Evolutionary conservation across 2,113 vertebrate genomes (phyloP).

Genomic region (Burhinus bistriatus): DNA sequence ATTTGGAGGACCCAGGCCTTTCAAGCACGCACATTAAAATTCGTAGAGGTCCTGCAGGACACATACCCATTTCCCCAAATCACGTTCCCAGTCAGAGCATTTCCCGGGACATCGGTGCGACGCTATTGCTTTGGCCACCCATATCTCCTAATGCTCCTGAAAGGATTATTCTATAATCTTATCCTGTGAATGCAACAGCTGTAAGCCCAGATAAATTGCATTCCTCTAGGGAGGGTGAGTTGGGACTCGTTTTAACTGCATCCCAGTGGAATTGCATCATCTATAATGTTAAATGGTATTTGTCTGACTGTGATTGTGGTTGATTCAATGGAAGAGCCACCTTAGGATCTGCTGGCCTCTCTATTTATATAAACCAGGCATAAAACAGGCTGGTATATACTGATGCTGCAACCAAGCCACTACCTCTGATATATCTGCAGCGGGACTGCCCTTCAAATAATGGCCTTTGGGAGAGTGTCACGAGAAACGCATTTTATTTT

Average conservation of each 20-base stretch:
- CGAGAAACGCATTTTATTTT: neutral
- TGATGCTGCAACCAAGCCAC: neutral
- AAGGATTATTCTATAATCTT: slow-evolving; percentile 62
- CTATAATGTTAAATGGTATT: neutral
- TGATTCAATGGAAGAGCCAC: neutral
- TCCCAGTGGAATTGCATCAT: neutral
- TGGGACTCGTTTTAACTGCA: neutral
- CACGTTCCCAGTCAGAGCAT: fast-evolving
- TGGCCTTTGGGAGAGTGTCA: neutral
- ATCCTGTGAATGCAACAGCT: slow-evolving; percentile 43
- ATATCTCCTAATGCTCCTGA: slow-evolving; percentile 20
- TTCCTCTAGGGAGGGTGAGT: slow-evolving; percentile 14
- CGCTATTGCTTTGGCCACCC: neutral
- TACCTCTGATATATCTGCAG: neutral
- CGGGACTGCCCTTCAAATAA: neutral
- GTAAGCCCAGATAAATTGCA: slow-evolving; percentile 61
- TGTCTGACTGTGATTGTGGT: neutral
- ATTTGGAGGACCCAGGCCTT: neutral
- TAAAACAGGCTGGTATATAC: neutral
- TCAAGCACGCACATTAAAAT: neutral
- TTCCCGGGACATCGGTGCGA: fast-evolving
- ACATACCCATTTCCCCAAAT: neutral
- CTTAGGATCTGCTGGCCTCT: neutral
- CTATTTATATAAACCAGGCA: neutral
- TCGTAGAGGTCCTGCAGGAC: neutral